A percentile compares a stretch with the other conserved stretches of the same genome.
phyloP scores from a whole-genome alignment of 2,113 vertebrate species.

The Nicator chloris region DNA sequence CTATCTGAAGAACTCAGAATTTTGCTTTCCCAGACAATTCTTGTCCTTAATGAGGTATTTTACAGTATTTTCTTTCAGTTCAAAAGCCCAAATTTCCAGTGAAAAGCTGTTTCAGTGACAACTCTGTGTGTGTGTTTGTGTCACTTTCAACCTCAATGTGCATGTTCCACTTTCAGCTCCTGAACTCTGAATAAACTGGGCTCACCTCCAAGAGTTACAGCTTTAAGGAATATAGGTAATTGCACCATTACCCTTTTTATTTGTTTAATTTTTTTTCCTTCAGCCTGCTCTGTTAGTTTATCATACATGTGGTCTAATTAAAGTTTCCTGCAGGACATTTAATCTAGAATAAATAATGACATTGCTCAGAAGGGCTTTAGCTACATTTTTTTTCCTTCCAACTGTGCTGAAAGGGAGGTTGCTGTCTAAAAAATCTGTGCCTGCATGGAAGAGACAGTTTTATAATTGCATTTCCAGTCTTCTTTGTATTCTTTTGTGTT shows the following conservation, averaged over 20 bases:
- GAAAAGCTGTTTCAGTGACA: neutral
- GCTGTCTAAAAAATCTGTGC: constrained; percentile 46
- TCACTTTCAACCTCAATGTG: constrained; percentile 41
- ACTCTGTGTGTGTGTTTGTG: neutral
- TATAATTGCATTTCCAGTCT: constrained; percentile 69
- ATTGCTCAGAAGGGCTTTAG: constrained; percentile 1
- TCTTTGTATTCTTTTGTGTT: constrained; percentile 71
- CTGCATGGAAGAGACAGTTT: constrained; percentile 61
- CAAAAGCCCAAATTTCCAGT: neutral
- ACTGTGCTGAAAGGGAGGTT: constrained; percentile 51
- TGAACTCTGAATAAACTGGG: constrained; percentile 51
- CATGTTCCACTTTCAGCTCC: constrained; percentile 68
- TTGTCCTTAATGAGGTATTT: neutral
- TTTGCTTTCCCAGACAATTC: neutral
- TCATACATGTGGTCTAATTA: constrained; percentile 55
- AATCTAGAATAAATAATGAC: constrained; percentile 44
- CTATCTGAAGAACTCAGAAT: neutral
- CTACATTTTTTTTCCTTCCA: neutral
- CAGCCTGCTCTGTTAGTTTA: constrained; percentile 24
- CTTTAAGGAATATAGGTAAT: constrained; percentile 64
- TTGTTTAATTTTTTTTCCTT: neutral
- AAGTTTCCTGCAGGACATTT: constrained; percentile 48
- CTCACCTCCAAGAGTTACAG: constrained; percentile 50
- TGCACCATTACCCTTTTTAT: constrained; percentile 69
- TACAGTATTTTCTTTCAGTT: neutral